Evolutionary conservation across 2,888 invertebrate species (phyloP).

Genomic region (Dolichopus griseipennis): DNA sequence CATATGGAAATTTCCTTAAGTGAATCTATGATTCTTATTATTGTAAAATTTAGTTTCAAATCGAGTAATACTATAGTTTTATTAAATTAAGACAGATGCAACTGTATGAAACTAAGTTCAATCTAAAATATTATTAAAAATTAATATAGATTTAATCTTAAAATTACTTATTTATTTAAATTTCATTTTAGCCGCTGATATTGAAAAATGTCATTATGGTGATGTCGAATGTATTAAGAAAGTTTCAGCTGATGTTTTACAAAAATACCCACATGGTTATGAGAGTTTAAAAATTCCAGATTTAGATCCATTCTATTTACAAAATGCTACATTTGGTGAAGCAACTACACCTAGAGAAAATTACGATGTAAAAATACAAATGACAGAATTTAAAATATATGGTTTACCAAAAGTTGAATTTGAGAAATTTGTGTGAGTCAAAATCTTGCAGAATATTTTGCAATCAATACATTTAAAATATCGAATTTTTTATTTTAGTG

Average conservation of each 20-base stretch:
- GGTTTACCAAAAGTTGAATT: constrained; percentile 28
- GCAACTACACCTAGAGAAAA: constrained; percentile 21
- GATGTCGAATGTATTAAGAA: constrained; percentile 28
- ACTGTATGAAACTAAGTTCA: background rate
- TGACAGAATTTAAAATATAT: constrained; percentile 23
- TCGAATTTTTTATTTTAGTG: constrained; percentile 11
- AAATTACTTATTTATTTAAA: background rate
- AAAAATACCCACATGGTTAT: constrained; percentile 28
- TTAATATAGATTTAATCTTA: no score
- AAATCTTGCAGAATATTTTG: no score
- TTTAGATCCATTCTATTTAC: constrained; percentile 24
- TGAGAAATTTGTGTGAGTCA: constrained; percentile 19
- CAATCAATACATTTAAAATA: background rate
- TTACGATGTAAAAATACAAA: constrained; percentile 27
- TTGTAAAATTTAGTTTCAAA: no score
- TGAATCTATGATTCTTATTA: no score
- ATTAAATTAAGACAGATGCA: background rate
- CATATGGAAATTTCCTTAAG: no score
- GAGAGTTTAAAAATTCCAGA: constrained; percentile 26
- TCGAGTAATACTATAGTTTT: background rate
- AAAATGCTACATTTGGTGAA: constrained; percentile 25
- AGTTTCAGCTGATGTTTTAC: constrained; percentile 25
- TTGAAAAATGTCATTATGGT: constrained; percentile 28
- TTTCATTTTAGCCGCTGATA: constrained; percentile 24
- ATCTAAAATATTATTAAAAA: no score